A percentile compares a stretch with the other conserved stretches of the same genome.
phyloP scores from a whole-genome alignment of 2,113 vertebrate species.

The Pterocles gutturalis region DNA sequence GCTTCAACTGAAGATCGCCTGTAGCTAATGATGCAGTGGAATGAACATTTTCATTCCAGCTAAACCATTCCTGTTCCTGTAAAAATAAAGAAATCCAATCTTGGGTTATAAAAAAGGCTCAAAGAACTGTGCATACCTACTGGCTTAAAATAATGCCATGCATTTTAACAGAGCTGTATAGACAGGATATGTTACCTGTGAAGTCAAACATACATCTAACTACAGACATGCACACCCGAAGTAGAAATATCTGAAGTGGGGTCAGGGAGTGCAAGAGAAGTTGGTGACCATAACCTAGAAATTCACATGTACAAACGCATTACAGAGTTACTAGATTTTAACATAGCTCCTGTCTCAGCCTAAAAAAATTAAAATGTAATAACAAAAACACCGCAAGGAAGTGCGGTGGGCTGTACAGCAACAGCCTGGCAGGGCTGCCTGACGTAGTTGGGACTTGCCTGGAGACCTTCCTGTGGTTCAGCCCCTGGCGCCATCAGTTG shows the following conservation, averaged over 20 bases:
- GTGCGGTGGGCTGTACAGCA: conserved; percentile 40
- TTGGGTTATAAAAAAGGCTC: conserved; percentile 21
- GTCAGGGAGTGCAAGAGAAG: background rate
- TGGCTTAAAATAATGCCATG: background rate
- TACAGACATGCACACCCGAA: background rate
- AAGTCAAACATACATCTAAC: background rate
- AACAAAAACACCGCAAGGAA: conserved; percentile 37
- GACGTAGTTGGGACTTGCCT: conserved; percentile 36
- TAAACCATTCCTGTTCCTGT: conserved; percentile 41
- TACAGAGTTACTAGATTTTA: conserved; percentile 12
- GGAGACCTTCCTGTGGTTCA: conserved; percentile 75
- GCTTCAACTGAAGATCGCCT: conserved; percentile 35
- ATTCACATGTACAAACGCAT: background rate
- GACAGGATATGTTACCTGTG: background rate
- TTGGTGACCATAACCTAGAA: background rate
- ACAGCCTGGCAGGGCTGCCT: conserved; percentile 54
- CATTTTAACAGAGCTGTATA: background rate
- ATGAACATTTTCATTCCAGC: conserved; percentile 56
- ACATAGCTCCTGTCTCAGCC: conserved; percentile 11
- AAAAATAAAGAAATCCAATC: conserved; percentile 56
- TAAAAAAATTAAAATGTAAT: conserved; percentile 13
- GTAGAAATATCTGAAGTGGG: background rate
- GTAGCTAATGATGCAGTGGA: conserved; percentile 50
- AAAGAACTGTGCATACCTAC: background rate
- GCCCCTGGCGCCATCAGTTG: conserved; percentile 79